Evolutionary conservation across 2,113 vertebrate genomes (phyloP).

Genomic region (Nycticebus coucang): DNA sequence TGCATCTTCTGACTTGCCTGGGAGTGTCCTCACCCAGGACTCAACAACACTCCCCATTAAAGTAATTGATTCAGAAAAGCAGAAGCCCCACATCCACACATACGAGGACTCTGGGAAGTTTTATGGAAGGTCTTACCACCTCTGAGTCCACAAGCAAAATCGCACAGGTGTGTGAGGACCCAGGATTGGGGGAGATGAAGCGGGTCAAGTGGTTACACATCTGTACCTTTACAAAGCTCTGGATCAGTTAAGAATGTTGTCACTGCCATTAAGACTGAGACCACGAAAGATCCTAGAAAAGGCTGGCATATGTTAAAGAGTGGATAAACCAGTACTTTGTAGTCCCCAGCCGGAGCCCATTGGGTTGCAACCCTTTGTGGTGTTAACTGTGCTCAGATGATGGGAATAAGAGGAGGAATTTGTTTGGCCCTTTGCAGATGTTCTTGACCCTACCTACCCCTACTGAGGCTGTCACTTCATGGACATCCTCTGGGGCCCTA

Average conservation of each 20-base stretch:
- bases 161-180: slow-evolving; percentile 60
- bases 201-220: neutral
- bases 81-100: neutral
- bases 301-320: neutral
- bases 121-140: neutral
- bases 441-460: neutral
- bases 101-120: slow-evolving; percentile 5
- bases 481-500: neutral
- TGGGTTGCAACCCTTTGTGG: neutral
- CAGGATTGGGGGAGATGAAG: neutral
- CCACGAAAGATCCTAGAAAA: neutral
- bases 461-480: neutral
- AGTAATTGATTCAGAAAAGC: neutral
- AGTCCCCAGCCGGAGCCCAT: neutral
- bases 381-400: neutral
- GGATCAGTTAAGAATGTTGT: neutral
- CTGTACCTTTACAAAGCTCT: neutral
- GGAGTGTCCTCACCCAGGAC: neutral
- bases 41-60: neutral
- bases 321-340: neutral
- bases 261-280: neutral
- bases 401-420: neutral
- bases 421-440: neutral
- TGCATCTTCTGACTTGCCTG: neutral
- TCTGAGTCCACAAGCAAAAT: neutral